These are phyloP conservation scores for Nephrotoma appendiculata DNA, from an alignment of 2,888 invertebrate genomes.

Conservation along the genomic window DNA sequence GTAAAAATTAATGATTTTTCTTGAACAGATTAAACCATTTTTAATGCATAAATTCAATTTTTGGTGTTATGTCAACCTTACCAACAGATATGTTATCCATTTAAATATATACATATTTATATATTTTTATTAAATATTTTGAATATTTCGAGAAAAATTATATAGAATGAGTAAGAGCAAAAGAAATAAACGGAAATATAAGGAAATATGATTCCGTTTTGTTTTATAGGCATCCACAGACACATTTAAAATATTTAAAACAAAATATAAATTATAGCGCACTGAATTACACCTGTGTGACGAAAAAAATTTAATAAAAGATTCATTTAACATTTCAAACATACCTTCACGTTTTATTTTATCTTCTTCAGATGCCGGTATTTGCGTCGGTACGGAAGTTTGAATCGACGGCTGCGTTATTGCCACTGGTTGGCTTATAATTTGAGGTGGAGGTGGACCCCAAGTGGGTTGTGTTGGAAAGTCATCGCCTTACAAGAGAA, in stretches of 20 bases:
- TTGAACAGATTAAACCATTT: neutral
- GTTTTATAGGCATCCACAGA: neutral
- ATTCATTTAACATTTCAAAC: slow-evolving; percentile 9
- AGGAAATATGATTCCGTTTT: neutral
- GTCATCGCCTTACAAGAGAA: slow-evolving; percentile 7
- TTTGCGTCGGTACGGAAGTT: slow-evolving; percentile 4
- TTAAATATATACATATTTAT: neutral
- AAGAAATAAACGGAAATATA: neutral
- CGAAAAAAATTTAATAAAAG: slow-evolving; percentile 4
- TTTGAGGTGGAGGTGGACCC: slow-evolving; percentile 4
- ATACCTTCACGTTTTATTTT: slow-evolving; percentile 28
- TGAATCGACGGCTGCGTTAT: slow-evolving; percentile 9
- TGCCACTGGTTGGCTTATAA: neutral
- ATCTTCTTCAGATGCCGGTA: slow-evolving; percentile 12
- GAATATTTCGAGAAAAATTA: neutral
- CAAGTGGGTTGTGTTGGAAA: slow-evolving; percentile 5
- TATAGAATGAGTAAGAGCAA: neutral
- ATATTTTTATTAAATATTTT: neutral
- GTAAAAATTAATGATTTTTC: neutral
- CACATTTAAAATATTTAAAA: neutral
- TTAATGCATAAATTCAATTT: neutral
- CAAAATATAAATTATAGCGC: neutral
- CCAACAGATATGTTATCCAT: slow-evolving; percentile 1
- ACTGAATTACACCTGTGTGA: neutral
- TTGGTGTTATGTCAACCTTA: neutral